Evolutionary conservation across 2,113 vertebrate genomes (phyloP).

Genomic region (Tachycineta bicolor): DNA sequence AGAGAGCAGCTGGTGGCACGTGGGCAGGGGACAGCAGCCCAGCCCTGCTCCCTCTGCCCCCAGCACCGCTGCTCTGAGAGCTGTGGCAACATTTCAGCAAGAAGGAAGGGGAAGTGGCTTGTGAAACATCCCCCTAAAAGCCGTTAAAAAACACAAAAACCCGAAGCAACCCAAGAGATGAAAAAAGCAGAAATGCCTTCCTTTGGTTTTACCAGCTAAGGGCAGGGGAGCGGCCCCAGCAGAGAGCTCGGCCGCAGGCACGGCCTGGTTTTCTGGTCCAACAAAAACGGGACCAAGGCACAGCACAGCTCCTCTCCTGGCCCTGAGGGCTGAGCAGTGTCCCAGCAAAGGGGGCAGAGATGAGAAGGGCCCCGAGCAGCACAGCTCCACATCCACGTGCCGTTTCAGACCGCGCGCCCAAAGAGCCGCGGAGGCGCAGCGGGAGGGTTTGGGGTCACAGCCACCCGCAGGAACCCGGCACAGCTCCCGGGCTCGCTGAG

Average conservation of each 20-base stretch:
- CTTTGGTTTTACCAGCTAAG: not conserved
- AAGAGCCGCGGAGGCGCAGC: not conserved
- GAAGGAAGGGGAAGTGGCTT: conserved; percentile 45
- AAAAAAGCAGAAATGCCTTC: not conserved
- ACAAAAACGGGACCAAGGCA: not conserved
- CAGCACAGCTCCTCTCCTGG: not conserved
- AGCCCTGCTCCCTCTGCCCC: not conserved
- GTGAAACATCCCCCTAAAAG: not conserved
- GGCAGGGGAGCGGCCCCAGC: not conserved
- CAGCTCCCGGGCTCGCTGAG: fast-evolving
- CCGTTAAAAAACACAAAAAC: not conserved
- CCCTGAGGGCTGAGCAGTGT: not conserved
- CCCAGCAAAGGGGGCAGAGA: not conserved
- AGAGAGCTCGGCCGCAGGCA: not conserved
- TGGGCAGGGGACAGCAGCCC: not conserved
- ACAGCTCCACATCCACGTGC: not conserved
- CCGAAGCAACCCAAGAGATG: not conserved
- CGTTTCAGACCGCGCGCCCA: not conserved
- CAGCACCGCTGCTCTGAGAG: not conserved
- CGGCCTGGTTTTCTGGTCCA: not conserved
- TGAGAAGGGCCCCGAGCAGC: not conserved
- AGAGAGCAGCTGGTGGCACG: fast-evolving
- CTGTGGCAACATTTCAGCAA: not conserved
- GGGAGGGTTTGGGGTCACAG: not conserved
- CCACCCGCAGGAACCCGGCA: not conserved